Percentiles rank a stretch among this genome's conserved stretches.
Conservation (phyloP, 1,140 invertebrate species). For the Drosophila funebris region DNA sequence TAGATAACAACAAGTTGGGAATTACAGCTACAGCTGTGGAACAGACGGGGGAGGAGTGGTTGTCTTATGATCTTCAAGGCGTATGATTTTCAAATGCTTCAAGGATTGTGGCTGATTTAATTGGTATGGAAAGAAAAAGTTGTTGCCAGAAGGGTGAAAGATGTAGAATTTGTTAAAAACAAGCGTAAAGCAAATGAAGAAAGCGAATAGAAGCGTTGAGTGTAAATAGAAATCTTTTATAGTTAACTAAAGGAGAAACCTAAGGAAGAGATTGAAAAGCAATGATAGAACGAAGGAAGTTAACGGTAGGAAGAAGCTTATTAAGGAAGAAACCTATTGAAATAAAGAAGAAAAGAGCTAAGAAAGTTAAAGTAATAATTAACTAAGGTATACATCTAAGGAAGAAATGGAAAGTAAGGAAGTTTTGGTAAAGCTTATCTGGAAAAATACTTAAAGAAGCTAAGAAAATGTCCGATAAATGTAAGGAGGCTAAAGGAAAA, state of each 20-base stretch:
- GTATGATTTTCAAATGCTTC: constrained; percentile 39
- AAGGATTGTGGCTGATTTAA: constrained; percentile 46
- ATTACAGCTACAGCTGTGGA: neutral
- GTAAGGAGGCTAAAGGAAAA: too few relatives aligned
- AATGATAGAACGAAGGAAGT: neutral
- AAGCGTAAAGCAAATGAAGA: constrained; percentile 12
- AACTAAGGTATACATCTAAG: neutral
- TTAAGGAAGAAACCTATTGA: neutral
- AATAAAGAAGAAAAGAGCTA: neutral
- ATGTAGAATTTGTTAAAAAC: constrained; percentile 23
- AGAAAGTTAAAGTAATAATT: neutral
- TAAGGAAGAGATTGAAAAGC: neutral
- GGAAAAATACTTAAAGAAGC: too few relatives aligned
- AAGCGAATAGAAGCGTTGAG: too few relatives aligned
- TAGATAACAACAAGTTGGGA: constrained; percentile 50
- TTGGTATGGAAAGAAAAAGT: constrained; percentile 25
- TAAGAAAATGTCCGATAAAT: too few relatives aligned
- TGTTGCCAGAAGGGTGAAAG: constrained; percentile 25
- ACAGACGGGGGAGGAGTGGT: neutral
- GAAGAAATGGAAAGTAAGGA: too few relatives aligned
- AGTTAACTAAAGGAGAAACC: too few relatives aligned
- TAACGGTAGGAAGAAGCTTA: neutral
- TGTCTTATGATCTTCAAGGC: constrained; percentile 18
- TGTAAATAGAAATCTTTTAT: neutral
- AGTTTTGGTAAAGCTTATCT: too few relatives aligned